Base-by-base conservation (phyloP, 2,888 invertebrate species). In the Nebria brevicollis region DNA sequence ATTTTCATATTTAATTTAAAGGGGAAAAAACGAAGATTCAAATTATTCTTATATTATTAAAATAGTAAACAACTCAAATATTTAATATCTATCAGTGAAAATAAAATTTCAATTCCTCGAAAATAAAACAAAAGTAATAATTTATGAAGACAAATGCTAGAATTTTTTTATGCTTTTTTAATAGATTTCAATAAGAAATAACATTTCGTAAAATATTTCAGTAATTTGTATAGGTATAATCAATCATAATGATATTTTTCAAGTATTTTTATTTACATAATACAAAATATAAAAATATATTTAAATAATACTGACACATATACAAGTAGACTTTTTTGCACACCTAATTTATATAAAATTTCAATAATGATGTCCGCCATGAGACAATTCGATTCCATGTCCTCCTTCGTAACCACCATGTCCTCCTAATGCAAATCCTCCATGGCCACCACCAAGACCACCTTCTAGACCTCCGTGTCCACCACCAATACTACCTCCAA, bases 221-320 rank as follows among this genome's bases (percentile, higher is more conserved):
- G 0, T 34, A 34, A 34, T 34, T 34, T 4, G 34, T 34, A 34
- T 34, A 34, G 34, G 34, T 34, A 1, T 34, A 34, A 34, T 34
- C 1, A 34, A 4, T 34, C 5, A 34, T 34, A 5, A 34, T 34
- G 34, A 4, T 54, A 7, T 7, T 54, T 8, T 8, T 6, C 11
- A 54, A 54, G 13, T 54, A 7, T 26, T 43, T 54, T 54, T 75
- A 75, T 75, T 54, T 75, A 70, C 54, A 75, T 15, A 75, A 15
- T 15, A n/a, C 41, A 81, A 81, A 42, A 81, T 72, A 54, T 66
- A 70, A 75, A 54, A 81, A 74, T 73, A 75, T 75, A 54, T 65
- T 74, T 15, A 68, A 65, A 72, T 81, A 81, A 81, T 81, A 81
- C 81, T 81, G 79, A 74, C 43, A 80, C 26, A 73, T 75, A 72